Base-by-base conservation (phyloP, 2,113 vertebrate species). In the Psettodes erumei region DNA sequence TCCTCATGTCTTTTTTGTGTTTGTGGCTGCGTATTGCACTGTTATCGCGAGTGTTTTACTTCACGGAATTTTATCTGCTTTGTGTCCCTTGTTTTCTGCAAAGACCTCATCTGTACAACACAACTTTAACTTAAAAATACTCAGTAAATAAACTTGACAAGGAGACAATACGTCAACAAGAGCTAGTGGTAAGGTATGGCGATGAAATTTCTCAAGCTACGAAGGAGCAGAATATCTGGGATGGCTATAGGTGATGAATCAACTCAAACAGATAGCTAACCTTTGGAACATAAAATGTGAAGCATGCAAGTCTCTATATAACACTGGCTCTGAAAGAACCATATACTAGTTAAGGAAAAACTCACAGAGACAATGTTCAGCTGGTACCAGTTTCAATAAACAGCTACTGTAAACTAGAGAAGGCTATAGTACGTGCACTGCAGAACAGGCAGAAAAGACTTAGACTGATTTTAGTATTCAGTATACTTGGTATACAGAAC, bases 61-160 rank as follows among this genome's bases (percentile, higher is more conserved):
- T 9, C 13, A 21, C 30, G 75, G 16, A 18, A 28, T 75, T 42
- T 55, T 6, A 45, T 63, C 58, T 53, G n/a, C 1, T 35, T 64
- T 47, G 18, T 79, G 19, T 21, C 33, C 16, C 21, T 19, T 58
- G 23, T 42, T 79, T 72, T 61, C 45, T 42, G n/a, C 43, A 75
- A 47, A 70, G 4, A 63, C 59, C 61, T 75, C 48, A 7, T 33
- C 15, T 27, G 27, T 51, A 37, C n/a, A 21, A 32, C 25, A 55
- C 12, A 61, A 23, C 27, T 28, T 19, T 32, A 43, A 13, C 18
- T 62, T 40, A 6, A 64, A 64, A 40, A 63, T 5, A 27, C 16
- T 43, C 8, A 18, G 60, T n/a, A 61, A 55, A 70, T 70, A 75
- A 61, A 56, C n/a, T n/a, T 42, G 38, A 61, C 28, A 38, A 12